A percentile compares a stretch with the other conserved stretches of the same genome.
Conservation (phyloP, 2,888 invertebrate genomes). For the Zelleria hepariella region DNA sequence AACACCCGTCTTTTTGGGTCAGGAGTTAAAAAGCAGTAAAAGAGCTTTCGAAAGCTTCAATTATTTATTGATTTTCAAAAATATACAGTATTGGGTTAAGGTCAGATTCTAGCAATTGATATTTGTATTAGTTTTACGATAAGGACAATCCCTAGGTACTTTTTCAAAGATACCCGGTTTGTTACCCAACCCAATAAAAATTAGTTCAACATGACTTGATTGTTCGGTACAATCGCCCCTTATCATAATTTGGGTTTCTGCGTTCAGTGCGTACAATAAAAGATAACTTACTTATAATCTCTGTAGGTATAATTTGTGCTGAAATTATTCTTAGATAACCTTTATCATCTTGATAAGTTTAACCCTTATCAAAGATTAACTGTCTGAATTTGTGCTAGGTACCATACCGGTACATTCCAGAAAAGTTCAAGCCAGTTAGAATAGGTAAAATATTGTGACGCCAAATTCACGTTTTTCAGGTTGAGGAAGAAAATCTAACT, state of each 20-base stretch:
- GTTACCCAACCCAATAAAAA: neutral
- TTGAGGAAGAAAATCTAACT: slow-evolving; percentile 30
- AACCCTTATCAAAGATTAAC: neutral
- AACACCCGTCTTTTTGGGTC: no score
- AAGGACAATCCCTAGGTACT: neutral
- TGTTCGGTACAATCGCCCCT: neutral
- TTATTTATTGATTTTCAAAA: no score
- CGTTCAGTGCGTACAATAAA: neutral
- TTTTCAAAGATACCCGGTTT: neutral
- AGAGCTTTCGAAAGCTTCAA: no score
- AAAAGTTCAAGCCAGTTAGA: neutral
- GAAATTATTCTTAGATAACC: neutral
- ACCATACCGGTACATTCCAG: neutral
- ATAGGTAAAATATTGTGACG: no score
- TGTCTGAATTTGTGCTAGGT: neutral
- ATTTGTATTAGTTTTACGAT: no score
- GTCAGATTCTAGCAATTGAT: no score
- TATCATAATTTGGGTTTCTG: neutral
- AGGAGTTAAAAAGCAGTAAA: no score
- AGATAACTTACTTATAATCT: neutral
- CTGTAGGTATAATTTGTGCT: neutral
- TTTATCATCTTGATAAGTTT: neutral
- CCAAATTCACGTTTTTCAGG: no score
- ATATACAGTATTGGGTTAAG: no score
- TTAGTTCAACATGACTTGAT: neutral